phyloP scores from a whole-genome alignment of 2,888 invertebrate species.

The Apantesis nais region DNA sequence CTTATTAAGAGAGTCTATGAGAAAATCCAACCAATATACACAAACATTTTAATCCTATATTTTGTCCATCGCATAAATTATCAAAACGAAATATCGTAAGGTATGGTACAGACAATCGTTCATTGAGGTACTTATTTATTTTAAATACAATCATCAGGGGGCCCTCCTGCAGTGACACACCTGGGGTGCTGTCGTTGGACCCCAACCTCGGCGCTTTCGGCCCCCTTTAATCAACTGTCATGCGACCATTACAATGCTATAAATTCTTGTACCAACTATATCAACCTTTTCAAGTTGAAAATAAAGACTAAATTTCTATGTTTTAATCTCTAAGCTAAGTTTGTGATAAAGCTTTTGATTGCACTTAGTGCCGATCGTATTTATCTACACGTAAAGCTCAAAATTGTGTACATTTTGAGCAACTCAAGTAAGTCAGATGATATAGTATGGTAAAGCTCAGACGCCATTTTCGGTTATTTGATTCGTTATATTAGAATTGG shows the following conservation, averaged over 20 bases:
- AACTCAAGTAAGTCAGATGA: conserved; percentile 40
- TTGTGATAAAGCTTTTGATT: conserved; percentile 5
- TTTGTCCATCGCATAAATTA: conserved; percentile 50
- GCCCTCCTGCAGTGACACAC: conserved; percentile 76
- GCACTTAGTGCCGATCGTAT: conserved; percentile 15
- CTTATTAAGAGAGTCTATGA: conserved; percentile 7
- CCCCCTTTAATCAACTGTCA: conserved; percentile 86
- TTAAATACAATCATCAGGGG: conserved; percentile 86
- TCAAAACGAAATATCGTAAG: conserved; percentile 63
- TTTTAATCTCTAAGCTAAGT: background rate
- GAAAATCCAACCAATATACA: conserved; percentile 23
- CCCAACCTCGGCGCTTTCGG: conserved; percentile 80
- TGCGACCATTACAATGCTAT: conserved; percentile 75
- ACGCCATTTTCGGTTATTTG: conserved; percentile 76
- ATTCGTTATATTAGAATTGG: conserved; percentile 75
- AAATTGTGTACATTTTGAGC: conserved; percentile 29
- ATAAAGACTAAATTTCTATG: conserved; percentile 14
- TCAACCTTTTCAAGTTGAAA: conserved; percentile 9
- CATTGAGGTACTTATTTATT: conserved; percentile 86
- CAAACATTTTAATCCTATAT: conserved; percentile 36
- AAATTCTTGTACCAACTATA: conserved; percentile 42
- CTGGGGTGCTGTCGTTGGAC: conserved; percentile 82
- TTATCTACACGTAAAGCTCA: conserved; percentile 25
- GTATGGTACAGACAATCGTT: conserved; percentile 81
- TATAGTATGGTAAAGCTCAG: conserved; percentile 54